phyloP scores from a whole-genome alignment of 2,888 invertebrate species.

The Dasypogon diadema region DNA sequence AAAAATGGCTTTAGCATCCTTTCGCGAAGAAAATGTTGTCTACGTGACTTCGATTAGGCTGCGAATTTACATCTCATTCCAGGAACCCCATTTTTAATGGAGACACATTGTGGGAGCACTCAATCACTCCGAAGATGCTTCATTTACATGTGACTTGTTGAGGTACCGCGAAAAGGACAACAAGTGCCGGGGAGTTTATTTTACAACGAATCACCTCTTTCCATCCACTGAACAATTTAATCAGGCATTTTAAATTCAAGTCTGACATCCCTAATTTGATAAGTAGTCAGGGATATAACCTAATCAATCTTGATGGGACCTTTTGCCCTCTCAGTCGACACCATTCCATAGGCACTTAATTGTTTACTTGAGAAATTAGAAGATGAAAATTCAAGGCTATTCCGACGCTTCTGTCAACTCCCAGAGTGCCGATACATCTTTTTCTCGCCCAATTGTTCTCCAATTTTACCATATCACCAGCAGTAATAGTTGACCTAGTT shows the following conservation, averaged over 20 bases:
- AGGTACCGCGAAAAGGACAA: conserved; percentile 33
- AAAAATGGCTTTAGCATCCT: conserved; percentile 40
- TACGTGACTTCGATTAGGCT: conserved; percentile 40
- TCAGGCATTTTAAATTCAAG: conserved; percentile 15
- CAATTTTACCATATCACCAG: not conserved
- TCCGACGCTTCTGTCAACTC: no score
- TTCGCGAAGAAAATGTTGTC: conserved; percentile 32
- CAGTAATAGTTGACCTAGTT: conserved; percentile 1
- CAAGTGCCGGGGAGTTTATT: conserved; percentile 1
- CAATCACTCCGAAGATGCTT: conserved; percentile 35
- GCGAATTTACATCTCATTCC: conserved; percentile 36
- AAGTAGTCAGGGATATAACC: not conserved
- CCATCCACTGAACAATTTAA: conserved; percentile 3
- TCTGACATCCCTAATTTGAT: not conserved
- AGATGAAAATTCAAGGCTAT: not conserved
- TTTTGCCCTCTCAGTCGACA: no score
- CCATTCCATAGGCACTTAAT: not conserved
- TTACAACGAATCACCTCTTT: not conserved
- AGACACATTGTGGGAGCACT: conserved; percentile 33
- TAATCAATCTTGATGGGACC: not conserved
- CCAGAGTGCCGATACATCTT: no score
- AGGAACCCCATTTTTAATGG: conserved; percentile 19
- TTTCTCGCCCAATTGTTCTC: not conserved
- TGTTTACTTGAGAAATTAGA: conserved; percentile 21
- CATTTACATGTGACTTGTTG: conserved; percentile 39